A percentile compares a stretch with the other conserved stretches of the same genome.
Evolutionary conservation across 2,888 invertebrate genomes (phyloP).

Genomic region (Aethes cnicana): DNA sequence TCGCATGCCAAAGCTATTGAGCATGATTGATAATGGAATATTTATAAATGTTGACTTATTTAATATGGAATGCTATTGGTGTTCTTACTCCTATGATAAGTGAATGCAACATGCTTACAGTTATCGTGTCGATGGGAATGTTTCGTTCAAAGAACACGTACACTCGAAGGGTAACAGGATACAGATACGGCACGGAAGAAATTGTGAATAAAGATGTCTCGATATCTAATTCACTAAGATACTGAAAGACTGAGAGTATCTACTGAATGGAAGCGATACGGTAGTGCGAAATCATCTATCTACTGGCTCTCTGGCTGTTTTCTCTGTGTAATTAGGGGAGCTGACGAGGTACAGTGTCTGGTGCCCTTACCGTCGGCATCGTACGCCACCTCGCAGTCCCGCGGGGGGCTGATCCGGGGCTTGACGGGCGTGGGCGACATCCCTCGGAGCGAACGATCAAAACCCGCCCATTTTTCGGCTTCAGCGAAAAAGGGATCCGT

Average conservation of each 20-base stretch:
- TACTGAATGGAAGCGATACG: conserved; percentile 23
- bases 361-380: conserved; percentile 88
- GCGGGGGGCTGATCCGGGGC: conserved; percentile 86
- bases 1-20: conserved; percentile 24
- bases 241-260: conserved; percentile 22
- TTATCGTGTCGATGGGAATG: conserved; percentile 16
- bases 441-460: conserved; percentile 83
- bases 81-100: conserved; percentile 22
- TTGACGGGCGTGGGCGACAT: conserved; percentile 87
- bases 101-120: conserved; percentile 27
- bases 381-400: conserved; percentile 87
- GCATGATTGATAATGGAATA: no score
- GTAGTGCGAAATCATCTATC: conserved; percentile 9
- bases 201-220: conserved; percentile 65
- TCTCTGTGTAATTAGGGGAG: conserved; percentile 42
- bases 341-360: conserved; percentile 71
- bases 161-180: conserved; percentile 52
- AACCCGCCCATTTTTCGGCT: conserved; percentile 77
- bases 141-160: conserved; percentile 61
- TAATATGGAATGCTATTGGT: conserved; percentile 10
- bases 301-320: conserved; percentile 6
- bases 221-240: conserved; percentile 57
- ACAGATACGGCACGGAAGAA: conserved; percentile 33
- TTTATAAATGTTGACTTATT: conserved; percentile 7
- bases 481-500: conserved; percentile 79